Evolutionary conservation across 2,113 vertebrate species (phyloP), one percentile per base, ranked within the genome.

Genomic region (Hassar affinis): DNA sequence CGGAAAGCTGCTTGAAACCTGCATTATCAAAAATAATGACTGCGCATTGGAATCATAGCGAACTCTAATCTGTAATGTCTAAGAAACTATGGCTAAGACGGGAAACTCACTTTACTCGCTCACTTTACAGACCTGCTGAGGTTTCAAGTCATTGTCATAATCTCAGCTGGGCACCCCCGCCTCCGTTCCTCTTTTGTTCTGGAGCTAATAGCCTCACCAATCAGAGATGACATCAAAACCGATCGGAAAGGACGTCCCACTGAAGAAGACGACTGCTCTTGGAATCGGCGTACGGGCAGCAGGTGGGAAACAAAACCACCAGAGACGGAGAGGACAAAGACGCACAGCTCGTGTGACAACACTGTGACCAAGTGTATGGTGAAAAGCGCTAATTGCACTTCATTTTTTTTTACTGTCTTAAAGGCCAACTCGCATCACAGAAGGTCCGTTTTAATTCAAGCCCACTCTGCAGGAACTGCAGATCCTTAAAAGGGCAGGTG

Each of bases 151-250:
- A 42, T 69, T 69, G 75, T 78, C 82, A 78, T 84, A 30, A 84
- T 78, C 75, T 84, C 51, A 47, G 45, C 17, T 15, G 62, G 25
- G 33, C 6, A 42, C 33, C 33, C 5, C 49, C 25, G 17, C 33
- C 56, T 64, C 78, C 18, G 9, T 17, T 79, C 64, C 82, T 27
- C 68, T 76, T 82, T 71, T 71, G 74, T 85, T 82, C 66, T 62
- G 4, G 7, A 72, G 75, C 38, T 82, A 77, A 82, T 51, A 61
- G 52, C 8, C 52, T 51, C 85, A 20, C 52, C 75, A 79, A 79
- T 86, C 79, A 47, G 79, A 42, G 54, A 35, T 79, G 47, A 71
- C 80, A 82, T 42, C 33, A 75, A 77, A 71, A 74, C 71, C 61
- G 33, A 82, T 22, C 45, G 30, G 33, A 82, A 75, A 81, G 8